phyloP scores from a whole-genome alignment of 2,797 vertebrate genomes.

The Eulemur mongoz region DNA sequence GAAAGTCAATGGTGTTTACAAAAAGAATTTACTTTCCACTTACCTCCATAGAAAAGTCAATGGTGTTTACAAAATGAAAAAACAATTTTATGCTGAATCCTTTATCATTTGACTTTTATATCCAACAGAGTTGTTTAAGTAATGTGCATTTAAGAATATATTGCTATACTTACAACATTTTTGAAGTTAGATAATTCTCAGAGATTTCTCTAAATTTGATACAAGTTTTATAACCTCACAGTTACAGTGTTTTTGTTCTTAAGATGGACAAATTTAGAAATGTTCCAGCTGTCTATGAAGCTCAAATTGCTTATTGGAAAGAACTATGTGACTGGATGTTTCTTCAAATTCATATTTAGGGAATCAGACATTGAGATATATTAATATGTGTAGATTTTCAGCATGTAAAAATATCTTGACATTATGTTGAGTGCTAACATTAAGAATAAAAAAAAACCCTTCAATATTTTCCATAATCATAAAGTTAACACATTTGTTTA shows the following conservation, averaged over 20 bases:
- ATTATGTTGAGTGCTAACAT: conserved; percentile 6
- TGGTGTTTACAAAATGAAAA: not conserved
- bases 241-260: conserved; percentile 62
- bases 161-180: not conserved
- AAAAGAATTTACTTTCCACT: not conserved
- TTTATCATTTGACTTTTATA: not conserved
- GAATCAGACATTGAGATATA: conserved; percentile 24
- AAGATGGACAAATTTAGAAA: conserved; percentile 68
- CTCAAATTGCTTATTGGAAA: conserved; percentile 63
- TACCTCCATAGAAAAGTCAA: not conserved
- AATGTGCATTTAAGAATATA: not conserved
- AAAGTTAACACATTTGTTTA: conserved; percentile 13
- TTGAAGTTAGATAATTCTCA: conserved; percentile 19
- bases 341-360: conserved; percentile 50
- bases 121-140: not conserved
- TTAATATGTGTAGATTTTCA: conserved; percentile 47
- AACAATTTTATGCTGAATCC: not conserved
- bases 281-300: conserved; percentile 38
- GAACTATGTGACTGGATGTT: conserved; percentile 18
- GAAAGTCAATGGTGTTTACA: not conserved
- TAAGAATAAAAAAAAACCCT: not conserved
- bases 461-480: conserved; percentile 37
- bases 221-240: conserved; percentile 50
- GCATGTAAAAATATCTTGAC: conserved; percentile 48
- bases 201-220: not conserved